Evolutionary conservation across 1,140 invertebrate species (phyloP), one percentile per base, ranked within the genome.

Genomic region (Aphaenogaster floridana): DNA sequence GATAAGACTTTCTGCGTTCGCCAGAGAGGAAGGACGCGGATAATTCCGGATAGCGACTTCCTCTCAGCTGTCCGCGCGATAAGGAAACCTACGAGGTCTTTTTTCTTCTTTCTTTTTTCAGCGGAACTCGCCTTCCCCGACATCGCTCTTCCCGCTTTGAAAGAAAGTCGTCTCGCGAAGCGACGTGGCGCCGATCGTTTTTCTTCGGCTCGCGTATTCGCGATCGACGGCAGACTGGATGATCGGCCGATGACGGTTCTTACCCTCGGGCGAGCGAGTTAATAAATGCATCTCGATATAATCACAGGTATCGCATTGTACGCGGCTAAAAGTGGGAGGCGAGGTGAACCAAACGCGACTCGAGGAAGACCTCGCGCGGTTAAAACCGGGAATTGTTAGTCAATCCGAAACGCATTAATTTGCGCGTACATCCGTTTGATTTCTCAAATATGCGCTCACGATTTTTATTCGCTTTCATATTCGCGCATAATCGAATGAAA

Each of bases 31-130:
- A 88, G 88, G 86, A 86, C 86, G 52, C 76, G 59, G 63, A 84
- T 86, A 78, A 68, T 77, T 90, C 87, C 88, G 84, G 92, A 93
- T 92, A 92, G 78, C 45, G 76, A 92, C 91, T 93, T 93, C 92
- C 92, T 92, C 77, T 71, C 89, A 92, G 89, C 89, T 90, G 88
- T 89, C 80, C 87, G 85, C 59, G 64, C 86, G 91, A 92, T 92
- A 92, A 90, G 87, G 72, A 83, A 91, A 91, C 88, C 87, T 87
- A 91, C 87, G 28, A 90, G 79, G 11, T 34, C 11, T 66, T 45
- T 45, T n/a, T 69, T 5, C 50, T 21, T 69, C 21, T 69, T 7
- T 48, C 8, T 21, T 85, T 84, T 89, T 83, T 78, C 72, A 72
- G 5, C 77, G 84, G 77, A 88, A 88, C 86, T 91, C 88, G 88